Evolutionary conservation across 30 jellyfish, hydroid and myxozoan genomes (phyloP).

Genomic region (Calvadosia cruxmelitensis): DNA sequence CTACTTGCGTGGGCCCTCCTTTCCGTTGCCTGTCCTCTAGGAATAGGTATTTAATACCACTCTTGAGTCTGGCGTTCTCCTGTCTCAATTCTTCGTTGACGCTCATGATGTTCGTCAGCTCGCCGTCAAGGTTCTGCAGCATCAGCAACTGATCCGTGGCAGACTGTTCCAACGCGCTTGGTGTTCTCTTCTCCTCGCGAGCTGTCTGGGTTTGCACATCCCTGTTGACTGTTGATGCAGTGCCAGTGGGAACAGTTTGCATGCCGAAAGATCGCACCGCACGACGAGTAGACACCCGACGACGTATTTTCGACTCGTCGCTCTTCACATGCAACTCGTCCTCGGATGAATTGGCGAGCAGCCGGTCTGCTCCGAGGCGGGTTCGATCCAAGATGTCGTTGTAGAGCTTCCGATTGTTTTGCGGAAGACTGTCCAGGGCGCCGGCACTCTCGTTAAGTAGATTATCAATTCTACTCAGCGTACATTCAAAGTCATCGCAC

Average conservation of each 20-base stretch:
- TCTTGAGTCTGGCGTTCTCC: constrained; percentile 1
- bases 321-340: too few species aligned
- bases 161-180: neutral
- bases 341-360: neutral
- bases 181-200: neutral
- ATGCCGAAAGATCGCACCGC: neutral
- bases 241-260: neutral
- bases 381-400: neutral
- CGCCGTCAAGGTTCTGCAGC: constrained; percentile 2
- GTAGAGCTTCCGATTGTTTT: neutral
- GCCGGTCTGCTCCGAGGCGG: neutral
- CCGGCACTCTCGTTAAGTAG: constrained; percentile 16
- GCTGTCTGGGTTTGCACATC: neutral
- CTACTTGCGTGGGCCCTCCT: neutral
- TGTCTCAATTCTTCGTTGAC: constrained; percentile 5
- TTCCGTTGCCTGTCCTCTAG: neutral
- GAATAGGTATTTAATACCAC: neutral
- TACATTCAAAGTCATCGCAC: constrained; percentile 42
- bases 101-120: neutral
- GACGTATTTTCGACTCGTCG: neutral
- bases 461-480: constrained; percentile 50
- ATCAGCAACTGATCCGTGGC: neutral
- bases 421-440: neutral
- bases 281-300: neutral
- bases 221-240: neutral